Conservation (phyloP, 2,113 vertebrate genomes). For the Boleophthalmus pectinirostris region DNA sequence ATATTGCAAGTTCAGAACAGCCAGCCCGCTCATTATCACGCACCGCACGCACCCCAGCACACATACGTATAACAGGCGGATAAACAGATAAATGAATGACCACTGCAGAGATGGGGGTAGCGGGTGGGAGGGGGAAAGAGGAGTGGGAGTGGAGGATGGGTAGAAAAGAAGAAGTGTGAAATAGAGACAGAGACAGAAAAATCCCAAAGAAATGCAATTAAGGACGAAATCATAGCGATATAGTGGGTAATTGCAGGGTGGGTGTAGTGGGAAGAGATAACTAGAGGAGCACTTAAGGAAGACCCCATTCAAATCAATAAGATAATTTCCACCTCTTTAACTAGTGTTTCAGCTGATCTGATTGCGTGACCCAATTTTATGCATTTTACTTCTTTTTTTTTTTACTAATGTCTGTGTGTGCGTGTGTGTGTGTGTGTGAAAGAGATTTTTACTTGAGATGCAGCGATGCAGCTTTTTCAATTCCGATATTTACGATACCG, state of each 20-base stretch:
- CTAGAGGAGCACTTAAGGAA: slow-evolving; percentile 22
- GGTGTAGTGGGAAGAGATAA: slow-evolving; percentile 16
- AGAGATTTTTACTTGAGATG: no score
- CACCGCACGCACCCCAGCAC: slow-evolving; percentile 4
- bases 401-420: no score
- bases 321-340: background rate
- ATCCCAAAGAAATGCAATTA: slow-evolving; percentile 1
- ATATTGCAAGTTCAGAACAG: slow-evolving; percentile 49
- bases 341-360: background rate
- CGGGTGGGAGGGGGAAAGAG: background rate
- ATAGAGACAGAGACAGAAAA: background rate
- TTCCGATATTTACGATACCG: no score
- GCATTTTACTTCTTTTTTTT: background rate
- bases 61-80: slow-evolving; percentile 13
- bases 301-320: slow-evolving; percentile 18
- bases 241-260: slow-evolving; percentile 26
- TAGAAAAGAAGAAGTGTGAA: slow-evolving; percentile 22
- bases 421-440: no score
- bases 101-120: slow-evolving; percentile 19
- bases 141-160: slow-evolving; percentile 21
- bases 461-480: no score
- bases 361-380: background rate
- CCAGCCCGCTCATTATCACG: slow-evolving; percentile 44
- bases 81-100: slow-evolving; percentile 48
- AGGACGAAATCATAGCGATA: slow-evolving; percentile 34